Evolutionary conservation across 2,113 vertebrate genomes (phyloP), one percentile per base, ranked within the genome.

Genomic region (Chamaea fasciata): DNA sequence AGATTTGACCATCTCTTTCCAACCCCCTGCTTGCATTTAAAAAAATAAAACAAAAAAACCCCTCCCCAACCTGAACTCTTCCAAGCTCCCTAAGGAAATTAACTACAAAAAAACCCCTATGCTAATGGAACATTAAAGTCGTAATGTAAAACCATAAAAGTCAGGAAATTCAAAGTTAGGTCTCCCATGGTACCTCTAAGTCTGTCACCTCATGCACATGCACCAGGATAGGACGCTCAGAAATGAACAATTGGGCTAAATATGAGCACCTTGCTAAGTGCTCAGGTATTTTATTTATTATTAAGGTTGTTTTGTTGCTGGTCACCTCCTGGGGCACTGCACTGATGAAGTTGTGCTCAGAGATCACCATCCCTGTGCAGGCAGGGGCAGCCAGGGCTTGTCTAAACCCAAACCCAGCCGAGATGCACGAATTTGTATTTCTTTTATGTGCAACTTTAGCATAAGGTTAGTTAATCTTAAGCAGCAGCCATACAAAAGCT

Each of bases 151-250:
- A 92, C 86, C 94, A 62, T 97, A 95, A 95, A 97, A 96, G 94
- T 95, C 95, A 95, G 91, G 92, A 94, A 96, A 97, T 93, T 94
- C 90, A 82, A 93, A 95, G 84, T 92, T 97, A 97, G 79, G 70
- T 63, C 41, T 96, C 94, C 96, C 93, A 6, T 21, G 94, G 88
- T 91, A 93, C 75, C 92, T 89, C 41, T 97, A 92, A 94, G 69
- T 80, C 91, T 96, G 83, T 90, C 91, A 87, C 89, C 81, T 94
- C 74, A 14, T 2, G 52, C 81, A 76, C 83, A 89, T 17, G 77
- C 41, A 41, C 63, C 50, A 15, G 0, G 5, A 41, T 8, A 39
- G 89, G 75, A 74, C n/a, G 14, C 82, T 86, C 78, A 68, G 71
- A 89, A 93, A 90, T 11, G 37, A 68, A 22, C 39, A 49, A 1